Percentiles rank a stretch among this genome's conserved stretches.
Conservation (phyloP, 1,140 invertebrate genomes). For the Conopomorpha cramerella region DNA sequence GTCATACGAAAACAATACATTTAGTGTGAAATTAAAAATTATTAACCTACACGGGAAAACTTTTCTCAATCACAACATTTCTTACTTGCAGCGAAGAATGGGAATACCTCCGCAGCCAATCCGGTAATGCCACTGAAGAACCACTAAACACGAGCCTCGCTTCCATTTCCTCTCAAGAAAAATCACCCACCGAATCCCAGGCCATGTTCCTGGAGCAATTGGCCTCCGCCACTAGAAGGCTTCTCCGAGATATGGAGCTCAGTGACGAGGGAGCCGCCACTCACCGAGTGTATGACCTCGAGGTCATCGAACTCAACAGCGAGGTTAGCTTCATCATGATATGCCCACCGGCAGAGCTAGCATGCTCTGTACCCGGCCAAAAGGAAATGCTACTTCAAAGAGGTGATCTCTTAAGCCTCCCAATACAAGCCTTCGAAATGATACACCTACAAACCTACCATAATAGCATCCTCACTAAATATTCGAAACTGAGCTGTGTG, state of each 20-base stretch:
- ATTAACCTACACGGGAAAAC: too few relatives aligned
- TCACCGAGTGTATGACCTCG: constrained; percentile 86
- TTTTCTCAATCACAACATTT: constrained; percentile 9
- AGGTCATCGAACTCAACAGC: constrained; percentile 87
- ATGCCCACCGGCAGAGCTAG: constrained; percentile 86
- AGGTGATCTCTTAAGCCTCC: constrained; percentile 81
- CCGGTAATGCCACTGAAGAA: constrained; percentile 36
- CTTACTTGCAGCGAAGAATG: constrained; percentile 81
- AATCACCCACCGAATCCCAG: constrained; percentile 72
- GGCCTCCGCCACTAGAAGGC: constrained; percentile 69
- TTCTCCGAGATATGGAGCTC: constrained; percentile 83
- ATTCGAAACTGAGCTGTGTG: constrained; percentile 88
- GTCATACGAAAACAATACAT: too few relatives aligned
- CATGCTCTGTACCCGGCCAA: constrained; percentile 89
- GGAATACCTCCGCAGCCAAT: constrained; percentile 74
- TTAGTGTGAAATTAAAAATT: too few relatives aligned
- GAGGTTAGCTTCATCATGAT: constrained; percentile 90
- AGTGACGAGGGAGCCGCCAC: constrained; percentile 66
- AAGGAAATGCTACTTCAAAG: constrained; percentile 79
- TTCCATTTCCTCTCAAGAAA: constrained; percentile 47
- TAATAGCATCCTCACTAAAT: constrained; percentile 82
- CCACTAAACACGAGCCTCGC: constrained; percentile 55
- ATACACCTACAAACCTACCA: constrained; percentile 92
- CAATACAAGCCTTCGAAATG: constrained; percentile 89
- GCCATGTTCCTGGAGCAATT: constrained; percentile 78